Evolutionary conservation across 1,140 invertebrate genomes (phyloP), one percentile per base, ranked within the genome.

Genomic region (Platyura marginata): DNA sequence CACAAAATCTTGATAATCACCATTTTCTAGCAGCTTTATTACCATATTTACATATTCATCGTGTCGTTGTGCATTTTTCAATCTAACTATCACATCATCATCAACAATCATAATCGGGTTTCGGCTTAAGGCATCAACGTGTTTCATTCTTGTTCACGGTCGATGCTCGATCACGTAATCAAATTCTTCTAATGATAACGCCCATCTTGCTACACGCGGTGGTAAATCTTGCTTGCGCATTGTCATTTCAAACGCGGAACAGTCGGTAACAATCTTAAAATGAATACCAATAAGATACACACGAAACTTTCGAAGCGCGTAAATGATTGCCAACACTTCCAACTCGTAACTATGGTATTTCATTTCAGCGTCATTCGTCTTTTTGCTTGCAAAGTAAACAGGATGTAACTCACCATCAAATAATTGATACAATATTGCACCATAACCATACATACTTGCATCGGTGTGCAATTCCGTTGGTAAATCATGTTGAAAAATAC

Each of bases 221-320:
- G 42, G 21, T 9, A 57, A 37, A 19, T 61, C 52, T 41, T 44
- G 42, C 42, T 59, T 62, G 5, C 41, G 46, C 32, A 57, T 46
- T 6, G 54, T 52, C 40, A 49, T 49, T 33, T 51, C 43, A 23
- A 65, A 56, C 13, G 59, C 60, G 42, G 41, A 44, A 42, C 52
- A 59, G 38, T 58, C 53, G 0, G 49, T 59, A n/a, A 61, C 40
- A 8, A 64, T 50, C 40, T 53, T 57, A 39, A 64, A 59, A 20
- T 51, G 5, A 22, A 54, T 55, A 5, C 56, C 63, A 19, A 56
- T 44, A 0, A 67, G 40, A 38, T 68, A 67, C 16, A 48, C 20
- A 15, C 58, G 22, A 47, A 64, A 63, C 38, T 57, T 59, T 36
- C 61, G 56, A 1, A 65, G 25, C 1, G 54, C 51, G 46, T 51